Percentiles rank a stretch among this genome's conserved stretches.
phyloP scores from a whole-genome alignment of 2,113 vertebrate genomes.

The Furnarius figulus region DNA sequence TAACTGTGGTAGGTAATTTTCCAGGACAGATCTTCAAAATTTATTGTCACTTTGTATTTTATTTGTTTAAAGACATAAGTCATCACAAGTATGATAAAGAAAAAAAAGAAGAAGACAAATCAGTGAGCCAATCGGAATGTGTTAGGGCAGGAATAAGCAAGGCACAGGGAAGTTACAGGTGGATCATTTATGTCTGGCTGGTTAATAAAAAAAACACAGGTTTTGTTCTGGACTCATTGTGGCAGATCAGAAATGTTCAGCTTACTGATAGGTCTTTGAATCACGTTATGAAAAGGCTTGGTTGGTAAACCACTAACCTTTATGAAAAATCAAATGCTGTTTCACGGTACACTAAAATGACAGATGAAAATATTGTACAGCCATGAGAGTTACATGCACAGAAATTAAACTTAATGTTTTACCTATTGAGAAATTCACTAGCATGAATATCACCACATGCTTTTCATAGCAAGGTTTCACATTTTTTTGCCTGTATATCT shows the following conservation, averaged over 20 bases:
- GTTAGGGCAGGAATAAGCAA: not conserved
- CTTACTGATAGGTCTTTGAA: not conserved
- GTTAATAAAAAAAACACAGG: not conserved
- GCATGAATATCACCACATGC: not conserved
- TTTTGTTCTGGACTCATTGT: not conserved
- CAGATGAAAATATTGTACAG: not conserved
- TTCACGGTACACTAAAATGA: not conserved
- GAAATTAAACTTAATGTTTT: not conserved
- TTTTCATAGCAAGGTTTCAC: not conserved
- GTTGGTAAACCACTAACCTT: not conserved
- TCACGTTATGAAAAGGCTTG: not conserved
- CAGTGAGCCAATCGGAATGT: fast-evolving
- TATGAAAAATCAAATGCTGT: not conserved
- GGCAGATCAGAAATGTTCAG: not conserved
- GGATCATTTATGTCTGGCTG: not conserved
- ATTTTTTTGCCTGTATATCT: not conserved
- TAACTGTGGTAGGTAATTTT: not conserved
- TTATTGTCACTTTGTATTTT: not conserved
- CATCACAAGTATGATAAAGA: fast-evolving
- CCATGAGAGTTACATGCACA: not conserved
- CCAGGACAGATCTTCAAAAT: not conserved
- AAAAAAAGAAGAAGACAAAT: not conserved
- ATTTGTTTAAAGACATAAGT: not conserved
- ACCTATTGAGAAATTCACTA: not conserved
- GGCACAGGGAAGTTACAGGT: not conserved